Evolutionary conservation across 2,888 invertebrate species (phyloP).

Genomic region (Orthosia incerta): DNA sequence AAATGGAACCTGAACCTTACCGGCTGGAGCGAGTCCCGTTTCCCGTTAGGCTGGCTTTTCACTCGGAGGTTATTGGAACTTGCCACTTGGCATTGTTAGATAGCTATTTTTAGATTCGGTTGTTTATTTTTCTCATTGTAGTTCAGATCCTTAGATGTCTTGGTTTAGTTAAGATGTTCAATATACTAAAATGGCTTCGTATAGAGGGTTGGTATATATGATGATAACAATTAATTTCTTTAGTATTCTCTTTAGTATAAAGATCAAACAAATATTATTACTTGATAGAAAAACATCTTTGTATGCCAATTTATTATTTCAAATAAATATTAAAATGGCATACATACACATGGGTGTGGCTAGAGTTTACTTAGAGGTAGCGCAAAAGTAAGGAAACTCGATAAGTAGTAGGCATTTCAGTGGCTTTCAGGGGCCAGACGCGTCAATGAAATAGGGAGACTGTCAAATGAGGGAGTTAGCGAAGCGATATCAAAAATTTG

Average conservation of each 20-base stretch:
- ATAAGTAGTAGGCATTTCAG: too few relatives aligned
- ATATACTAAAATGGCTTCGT: neutral
- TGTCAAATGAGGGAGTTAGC: too few relatives aligned
- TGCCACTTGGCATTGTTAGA: conserved; percentile 32
- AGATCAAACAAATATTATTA: too few relatives aligned
- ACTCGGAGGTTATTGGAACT: conserved; percentile 41
- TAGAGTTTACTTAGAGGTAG: too few relatives aligned
- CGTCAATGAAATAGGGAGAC: too few relatives aligned
- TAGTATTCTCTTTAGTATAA: too few relatives aligned
- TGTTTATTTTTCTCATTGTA: conserved; percentile 4
- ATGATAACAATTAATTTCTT: neutral
- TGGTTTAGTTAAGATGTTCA: neutral
- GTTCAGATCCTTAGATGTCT: neutral
- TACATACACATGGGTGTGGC: too few relatives aligned
- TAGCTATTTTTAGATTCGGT: conserved; percentile 6
- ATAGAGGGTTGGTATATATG: neutral
- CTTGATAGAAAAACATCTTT: neutral
- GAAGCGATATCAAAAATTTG: too few relatives aligned
- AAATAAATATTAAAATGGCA: too few relatives aligned
- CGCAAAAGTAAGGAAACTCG: too few relatives aligned
- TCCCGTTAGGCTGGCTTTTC: conserved; percentile 63
- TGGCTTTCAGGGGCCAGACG: too few relatives aligned
- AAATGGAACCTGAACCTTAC: conserved; percentile 69
- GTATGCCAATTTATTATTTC: too few relatives aligned
- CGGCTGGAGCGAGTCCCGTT: conserved; percentile 59